Base-by-base conservation (phyloP, 2,797 vertebrate species). In the Novumbra hubbsi region DNA sequence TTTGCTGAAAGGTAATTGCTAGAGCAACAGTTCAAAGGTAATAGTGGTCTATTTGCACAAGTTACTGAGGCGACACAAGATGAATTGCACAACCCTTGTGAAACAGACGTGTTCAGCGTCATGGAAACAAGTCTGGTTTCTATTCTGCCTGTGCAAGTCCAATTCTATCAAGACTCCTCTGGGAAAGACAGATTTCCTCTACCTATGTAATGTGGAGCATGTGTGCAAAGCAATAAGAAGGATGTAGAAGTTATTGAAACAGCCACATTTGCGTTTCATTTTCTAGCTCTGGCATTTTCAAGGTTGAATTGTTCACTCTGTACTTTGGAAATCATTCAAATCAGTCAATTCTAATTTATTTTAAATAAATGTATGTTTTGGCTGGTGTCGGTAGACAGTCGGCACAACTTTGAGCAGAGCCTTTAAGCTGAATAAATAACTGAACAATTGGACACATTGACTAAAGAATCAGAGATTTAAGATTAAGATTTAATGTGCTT, bases 111-210 rank as follows among this genome's bases (percentile, higher is more conserved):
- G 68, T 62, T 28, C 69, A 75, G 77, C 81, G 76, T 85, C 82
- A 85, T 81, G 86, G 86, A 87, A 85, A 85, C 67, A 66, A 68
- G 76, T 81, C 77, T 83, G 80, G 74, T 78, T 82, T 86, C 76
- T 82, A 70, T 83, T 83, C 73, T 79, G 82, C 77, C 70, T 69
- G 14, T 71, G 48, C 72, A 72, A 81, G 78, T 74, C 70, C 79
- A 71, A 77, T 76, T 78, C 78, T 82, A 78, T 80, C 76, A 74
- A 68, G 72, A 71, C 71, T 70, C 77, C 68, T 60, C 45, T 76
- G 77, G 78, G 80, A 76, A 82, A 68, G 68, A 62, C 69, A 74
- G 55, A 77, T 77, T 80, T 74, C 57, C 73, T 45, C 4, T 78
- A 49, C 68, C 55, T 71, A 71, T 57, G 19, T 41, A 76, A 49